Percentiles rank a stretch among this genome's conserved stretches.
These are phyloP conservation scores for Melanerpes aurifrons DNA, from an alignment of 2,113 vertebrate species.

Conservation along the genomic window DNA sequence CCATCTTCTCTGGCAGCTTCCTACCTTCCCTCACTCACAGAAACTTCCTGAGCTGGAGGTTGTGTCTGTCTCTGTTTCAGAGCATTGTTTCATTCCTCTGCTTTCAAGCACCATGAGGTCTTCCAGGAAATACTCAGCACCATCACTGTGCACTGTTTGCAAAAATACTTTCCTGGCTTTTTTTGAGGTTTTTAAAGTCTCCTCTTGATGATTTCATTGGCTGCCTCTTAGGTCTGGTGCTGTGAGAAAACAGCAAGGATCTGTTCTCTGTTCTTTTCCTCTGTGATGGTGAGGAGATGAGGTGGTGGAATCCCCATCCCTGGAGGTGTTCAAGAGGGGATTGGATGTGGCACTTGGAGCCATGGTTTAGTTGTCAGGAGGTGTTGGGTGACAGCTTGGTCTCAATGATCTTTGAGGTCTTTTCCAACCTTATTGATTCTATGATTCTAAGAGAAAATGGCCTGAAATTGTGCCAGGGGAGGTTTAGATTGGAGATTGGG, in stretches of 20 bases:
- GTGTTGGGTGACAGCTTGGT: no score
- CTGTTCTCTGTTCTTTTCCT: background rate
- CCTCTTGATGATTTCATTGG: background rate
- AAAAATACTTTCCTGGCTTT: background rate
- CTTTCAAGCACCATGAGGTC: background rate
- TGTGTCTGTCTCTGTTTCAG: background rate
- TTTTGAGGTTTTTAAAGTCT: background rate
- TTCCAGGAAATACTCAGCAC: background rate
- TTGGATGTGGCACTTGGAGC: no score
- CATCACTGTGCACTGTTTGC: background rate
- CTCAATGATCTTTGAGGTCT: no score
- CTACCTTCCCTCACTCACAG: background rate
- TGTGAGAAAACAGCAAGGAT: background rate
- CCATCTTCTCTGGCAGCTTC: no score
- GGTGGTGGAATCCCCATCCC: no score
- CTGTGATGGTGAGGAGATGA: accelerated
- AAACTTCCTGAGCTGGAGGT: background rate
- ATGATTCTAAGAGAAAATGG: no score
- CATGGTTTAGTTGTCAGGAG: no score
- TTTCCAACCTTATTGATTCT: no score
- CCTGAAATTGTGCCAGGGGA: no score
- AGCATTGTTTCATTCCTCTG: background rate
- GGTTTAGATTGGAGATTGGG: no score
- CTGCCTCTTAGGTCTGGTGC: background rate
- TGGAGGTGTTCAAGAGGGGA: no score